A percentile compares a stretch with the other conserved stretches of the same genome.
These are phyloP conservation scores for Misgurnus mizolepis DNA, from an alignment of 2,113 vertebrate species.

Conservation along the genomic window DNA sequence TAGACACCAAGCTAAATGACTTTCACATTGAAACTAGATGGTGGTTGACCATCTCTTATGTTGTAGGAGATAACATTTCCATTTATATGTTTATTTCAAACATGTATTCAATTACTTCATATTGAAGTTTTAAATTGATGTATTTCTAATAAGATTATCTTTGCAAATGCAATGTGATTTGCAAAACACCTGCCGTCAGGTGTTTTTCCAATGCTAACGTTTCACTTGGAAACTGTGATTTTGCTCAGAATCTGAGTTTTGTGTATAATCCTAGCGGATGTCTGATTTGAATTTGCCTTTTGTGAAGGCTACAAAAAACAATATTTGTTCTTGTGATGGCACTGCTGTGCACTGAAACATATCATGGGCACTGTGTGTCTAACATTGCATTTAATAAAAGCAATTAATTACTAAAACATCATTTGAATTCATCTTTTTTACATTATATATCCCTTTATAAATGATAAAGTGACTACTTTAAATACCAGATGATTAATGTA, in stretches of 20 bases:
- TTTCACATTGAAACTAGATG: slow-evolving; percentile 45
- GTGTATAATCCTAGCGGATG: slow-evolving; percentile 35
- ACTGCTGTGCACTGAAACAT: slow-evolving; percentile 27
- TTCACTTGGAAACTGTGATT: slow-evolving; percentile 30
- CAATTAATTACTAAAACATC: slow-evolving; percentile 9
- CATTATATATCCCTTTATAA: neutral
- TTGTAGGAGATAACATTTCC: slow-evolving; percentile 58
- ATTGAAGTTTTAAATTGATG: slow-evolving; percentile 31
- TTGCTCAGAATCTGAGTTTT: slow-evolving; percentile 45
- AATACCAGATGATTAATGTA: too few relatives aligned
- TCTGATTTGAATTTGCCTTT: slow-evolving; percentile 42
- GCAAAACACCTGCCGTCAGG: neutral
- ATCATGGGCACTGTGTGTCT: slow-evolving; percentile 61
- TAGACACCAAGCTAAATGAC: slow-evolving; percentile 44
- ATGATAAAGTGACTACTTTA: too few relatives aligned
- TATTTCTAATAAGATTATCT: slow-evolving; percentile 7
- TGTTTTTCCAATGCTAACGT: slow-evolving; percentile 2
- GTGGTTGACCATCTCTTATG: slow-evolving; percentile 46
- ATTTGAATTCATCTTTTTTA: neutral
- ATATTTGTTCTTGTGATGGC: slow-evolving; percentile 36
- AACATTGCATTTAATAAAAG: slow-evolving; percentile 54
- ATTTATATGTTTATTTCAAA: slow-evolving; percentile 5
- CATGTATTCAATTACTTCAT: slow-evolving; percentile 36
- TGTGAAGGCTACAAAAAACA: slow-evolving; percentile 49
- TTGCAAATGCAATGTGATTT: neutral